Evolutionary conservation across 2,888 invertebrate genomes (phyloP), one percentile per base, ranked within the genome.

Genomic region (Coremacera marginata): DNA sequence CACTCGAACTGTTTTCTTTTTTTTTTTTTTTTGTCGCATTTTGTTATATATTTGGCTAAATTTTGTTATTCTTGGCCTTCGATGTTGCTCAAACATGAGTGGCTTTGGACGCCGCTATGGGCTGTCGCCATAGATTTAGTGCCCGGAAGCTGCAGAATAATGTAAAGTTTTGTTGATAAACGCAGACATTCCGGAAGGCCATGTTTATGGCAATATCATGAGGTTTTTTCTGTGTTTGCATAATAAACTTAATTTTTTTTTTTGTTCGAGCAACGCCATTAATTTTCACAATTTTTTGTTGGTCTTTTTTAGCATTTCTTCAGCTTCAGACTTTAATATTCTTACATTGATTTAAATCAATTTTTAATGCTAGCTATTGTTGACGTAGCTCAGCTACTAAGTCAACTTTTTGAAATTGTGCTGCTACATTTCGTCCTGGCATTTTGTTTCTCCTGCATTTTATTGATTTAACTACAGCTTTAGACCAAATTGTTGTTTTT

Each of bases 231-330:
- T 37, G 8, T 37, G 7, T 37, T 37, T 37, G 37, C 1, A 44
- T 11, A 44, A 44, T 44, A 11, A 11, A 7, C 11, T 44, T 44
- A 11, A 44, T 8, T 37, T 7, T 37, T 5, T 37, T 44, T 44
- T 14, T 2, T 44, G 44, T 51, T 76, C 65, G 49, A 3, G 44
- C 55, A 63, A 5, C 27, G 34, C 67, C 51, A 76, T 65, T 76
- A 71, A 76, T 76, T 77, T 67, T 57, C 31, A 49, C 31, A 60
- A 77, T 34, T 62, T 70, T 60, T 19, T 49, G 57, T 37, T 27
- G 25, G 49, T 72, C 34, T 77, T 49, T 60, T 25, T 5, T 22
- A 70, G 5, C 2, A 34, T 37, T 37, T 37, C 37, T 37, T 37
- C 8, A 8, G 37, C 7, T 37, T 37, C 8, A 4, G 8, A 37